Conservation (phyloP, 2,888 invertebrate species). For the Cordilura impudica region DNA sequence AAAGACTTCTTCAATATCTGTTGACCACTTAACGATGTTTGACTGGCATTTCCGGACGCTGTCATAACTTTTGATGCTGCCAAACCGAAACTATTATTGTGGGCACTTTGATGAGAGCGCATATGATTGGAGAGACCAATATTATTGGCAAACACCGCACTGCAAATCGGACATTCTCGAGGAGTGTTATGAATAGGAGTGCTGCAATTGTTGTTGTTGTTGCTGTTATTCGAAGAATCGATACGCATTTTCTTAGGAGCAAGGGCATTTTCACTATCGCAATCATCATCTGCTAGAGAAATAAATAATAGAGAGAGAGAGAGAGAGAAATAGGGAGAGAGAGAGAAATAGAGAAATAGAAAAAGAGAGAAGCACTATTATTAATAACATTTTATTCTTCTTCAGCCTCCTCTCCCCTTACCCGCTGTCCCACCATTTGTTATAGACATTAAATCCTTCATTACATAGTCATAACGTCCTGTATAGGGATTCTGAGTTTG, state of each 20-base stretch:
- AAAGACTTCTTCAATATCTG: constrained; percentile 73
- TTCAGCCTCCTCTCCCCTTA: constrained; percentile 62
- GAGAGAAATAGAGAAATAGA: too few relatives aligned
- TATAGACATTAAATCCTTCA: constrained; percentile 77
- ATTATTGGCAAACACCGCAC: constrained; percentile 75
- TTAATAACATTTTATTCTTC: constrained; percentile 2
- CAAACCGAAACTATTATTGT: constrained; percentile 65
- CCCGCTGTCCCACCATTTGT: constrained; percentile 76
- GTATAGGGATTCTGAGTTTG: constrained; percentile 71
- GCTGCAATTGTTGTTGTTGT: constrained; percentile 28
- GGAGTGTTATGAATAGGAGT: constrained; percentile 47
- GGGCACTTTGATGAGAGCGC: constrained; percentile 75
- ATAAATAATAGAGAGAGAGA: constrained; percentile 13
- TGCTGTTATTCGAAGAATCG: constrained; percentile 64
- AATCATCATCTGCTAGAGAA: constrained; percentile 70
- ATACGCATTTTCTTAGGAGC: constrained; percentile 71
- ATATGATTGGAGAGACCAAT: constrained; percentile 77
- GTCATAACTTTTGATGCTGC: constrained; percentile 58
- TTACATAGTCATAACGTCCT: constrained; percentile 76
- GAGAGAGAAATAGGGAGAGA: too few relatives aligned
- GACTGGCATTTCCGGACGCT: constrained; percentile 23
- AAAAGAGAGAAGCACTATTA: constrained; percentile 1
- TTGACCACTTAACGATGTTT: constrained; percentile 58
- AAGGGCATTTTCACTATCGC: constrained; percentile 68
- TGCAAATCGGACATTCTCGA: constrained; percentile 76